Base-by-base conservation (phyloP, 2,113 vertebrate species). In the Platysteira castanea region DNA sequence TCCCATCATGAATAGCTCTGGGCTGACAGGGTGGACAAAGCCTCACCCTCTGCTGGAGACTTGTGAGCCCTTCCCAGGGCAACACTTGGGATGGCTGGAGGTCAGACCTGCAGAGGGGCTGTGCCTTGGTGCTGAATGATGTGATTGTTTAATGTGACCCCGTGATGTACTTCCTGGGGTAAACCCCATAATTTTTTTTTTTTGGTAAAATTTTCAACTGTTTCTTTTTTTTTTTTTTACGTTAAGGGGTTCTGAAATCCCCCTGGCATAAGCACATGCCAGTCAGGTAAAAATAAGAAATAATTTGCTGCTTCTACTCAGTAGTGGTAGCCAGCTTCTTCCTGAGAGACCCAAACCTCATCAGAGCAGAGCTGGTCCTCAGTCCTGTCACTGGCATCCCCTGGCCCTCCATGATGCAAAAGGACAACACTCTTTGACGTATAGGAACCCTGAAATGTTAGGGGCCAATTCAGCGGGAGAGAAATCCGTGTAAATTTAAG, bases 211-310 rank as follows among this genome's bases (percentile, higher is more conserved):
- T 67, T 53, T 90, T 11, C 18, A 35, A 4, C 17, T 24, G 8
- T 57, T 90, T 33, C 5, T 1, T 52, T 41, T 42, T 15, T 3
- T 28, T 56, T 5, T 15, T 3, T 28, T 56, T 5, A 13, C 13
- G 16, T 14, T 1, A 1, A 44, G 12, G 20, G 17, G 14, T 49
- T 39, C 24, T 70, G 15, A 57, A 46, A 27, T 31, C n/a, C 10
- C 39, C 7, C 26, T 0, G 0, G 46, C 69, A 11, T 35, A 27
- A 61, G 31, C 4, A 5, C 13, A 5, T 28, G 6, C 12, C 42
- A 44, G 35, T 42, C 21, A 42, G 37, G 28, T 63, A 44, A 59
- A 86, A 76, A 53, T 18, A 46, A 59, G 30, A 65, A 92, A 46
- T 42, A 61, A 60, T 23, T 59, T 80, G 14, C 46, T 83, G 28